A percentile compares a stretch with the other conserved stretches of the same genome.
phyloP scores from a whole-genome alignment of 2,797 vertebrate genomes.

The Acipenser ruthenus region DNA sequence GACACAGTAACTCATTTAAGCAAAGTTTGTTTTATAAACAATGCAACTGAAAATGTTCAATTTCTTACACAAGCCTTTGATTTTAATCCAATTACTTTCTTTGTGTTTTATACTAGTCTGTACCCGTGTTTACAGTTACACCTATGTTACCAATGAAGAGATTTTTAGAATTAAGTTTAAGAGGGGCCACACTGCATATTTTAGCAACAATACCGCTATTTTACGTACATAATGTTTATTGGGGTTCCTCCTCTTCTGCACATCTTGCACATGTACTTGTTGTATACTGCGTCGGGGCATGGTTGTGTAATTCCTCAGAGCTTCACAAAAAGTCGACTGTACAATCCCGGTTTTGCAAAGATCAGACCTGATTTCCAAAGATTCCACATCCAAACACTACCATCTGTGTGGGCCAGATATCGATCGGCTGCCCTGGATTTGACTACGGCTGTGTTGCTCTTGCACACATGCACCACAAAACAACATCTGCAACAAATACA shows the following conservation, averaged over 20 bases:
- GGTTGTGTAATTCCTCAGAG: conserved; percentile 28
- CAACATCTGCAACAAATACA: conserved; percentile 32
- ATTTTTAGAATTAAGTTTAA: not conserved
- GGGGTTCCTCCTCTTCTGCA: conserved; percentile 68
- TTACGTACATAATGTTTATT: conserved; percentile 71
- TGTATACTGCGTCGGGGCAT: conserved; percentile 66
- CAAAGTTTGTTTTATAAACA: too few species aligned
- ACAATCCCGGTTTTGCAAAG: conserved; percentile 16
- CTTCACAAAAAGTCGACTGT: not conserved
- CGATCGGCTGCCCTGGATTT: conserved; percentile 18
- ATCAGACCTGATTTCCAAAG: conserved; percentile 39
- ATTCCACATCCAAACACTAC: conserved; percentile 33
- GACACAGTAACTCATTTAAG: too few species aligned
- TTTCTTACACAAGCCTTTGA: too few species aligned
- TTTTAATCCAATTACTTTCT: too few species aligned
- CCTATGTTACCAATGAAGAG: too few species aligned
- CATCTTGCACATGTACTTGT: conserved; percentile 68
- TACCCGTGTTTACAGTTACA: too few species aligned
- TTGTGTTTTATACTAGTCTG: too few species aligned
- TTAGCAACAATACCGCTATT: not conserved
- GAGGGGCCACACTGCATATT: not conserved
- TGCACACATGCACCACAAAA: conserved; percentile 26
- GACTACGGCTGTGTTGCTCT: conserved; percentile 10
- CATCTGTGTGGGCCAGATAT: conserved; percentile 35
- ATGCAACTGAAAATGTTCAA: too few species aligned